A percentile compares a stretch with the other conserved stretches of the same genome.
These are phyloP conservation scores for Mareca penelope DNA, from an alignment of 2,797 vertebrate species.

Conservation along the genomic window DNA sequence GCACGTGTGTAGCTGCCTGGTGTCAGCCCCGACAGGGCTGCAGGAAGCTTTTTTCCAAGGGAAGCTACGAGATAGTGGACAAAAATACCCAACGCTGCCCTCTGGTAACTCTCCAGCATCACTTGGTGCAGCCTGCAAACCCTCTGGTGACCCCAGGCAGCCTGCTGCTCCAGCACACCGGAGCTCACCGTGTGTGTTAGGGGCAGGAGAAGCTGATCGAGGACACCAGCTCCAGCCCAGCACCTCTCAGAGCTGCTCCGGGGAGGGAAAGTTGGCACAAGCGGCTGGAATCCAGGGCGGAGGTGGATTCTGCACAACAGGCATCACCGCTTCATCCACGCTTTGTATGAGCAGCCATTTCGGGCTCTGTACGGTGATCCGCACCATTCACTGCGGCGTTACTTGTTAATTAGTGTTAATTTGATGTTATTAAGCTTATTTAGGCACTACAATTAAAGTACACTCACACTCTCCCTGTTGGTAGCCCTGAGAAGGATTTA, in stretches of 20 bases:
- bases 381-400: background rate
- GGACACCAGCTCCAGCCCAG: background rate
- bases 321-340: background rate
- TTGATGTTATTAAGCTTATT: background rate
- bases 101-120: background rate
- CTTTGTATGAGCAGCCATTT: background rate
- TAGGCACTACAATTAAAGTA: background rate
- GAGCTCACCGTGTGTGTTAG: background rate
- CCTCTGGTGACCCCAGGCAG: background rate
- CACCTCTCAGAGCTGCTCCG: background rate
- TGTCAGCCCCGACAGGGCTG: background rate
- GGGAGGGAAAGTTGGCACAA: background rate
- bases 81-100: background rate
- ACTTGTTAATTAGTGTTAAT: background rate
- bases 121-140: background rate
- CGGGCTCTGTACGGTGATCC: background rate
- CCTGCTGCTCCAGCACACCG: background rate
- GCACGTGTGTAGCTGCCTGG: background rate
- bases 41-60: background rate
- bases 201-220: background rate
- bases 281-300: background rate
- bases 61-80: background rate
- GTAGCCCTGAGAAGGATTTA: background rate
- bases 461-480: background rate
- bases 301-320: background rate